Percentiles rank a stretch among this genome's conserved stretches.
Evolutionary conservation across 2,797 vertebrate genomes (phyloP).

Genomic region (Thalassophryne amazonica): DNA sequence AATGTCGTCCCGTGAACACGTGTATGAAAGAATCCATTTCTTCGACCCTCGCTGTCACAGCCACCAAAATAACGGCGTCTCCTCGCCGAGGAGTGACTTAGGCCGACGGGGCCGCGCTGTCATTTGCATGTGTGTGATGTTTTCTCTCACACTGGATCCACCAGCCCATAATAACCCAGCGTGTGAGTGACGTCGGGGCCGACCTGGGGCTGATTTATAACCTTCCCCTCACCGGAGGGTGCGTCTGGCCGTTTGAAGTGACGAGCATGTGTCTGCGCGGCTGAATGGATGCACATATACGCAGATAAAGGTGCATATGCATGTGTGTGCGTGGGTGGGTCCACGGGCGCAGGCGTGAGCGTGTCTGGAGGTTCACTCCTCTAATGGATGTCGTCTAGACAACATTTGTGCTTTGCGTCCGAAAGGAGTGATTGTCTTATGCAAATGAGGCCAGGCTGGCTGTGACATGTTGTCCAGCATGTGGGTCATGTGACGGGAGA

Average conservation of each 20-base stretch:
- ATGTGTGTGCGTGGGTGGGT: slow-evolving; percentile 30
- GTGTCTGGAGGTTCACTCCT: slow-evolving; percentile 72
- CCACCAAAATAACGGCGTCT: slow-evolving; percentile 66
- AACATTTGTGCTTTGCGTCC: slow-evolving; percentile 83
- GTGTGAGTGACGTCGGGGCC: slow-evolving; percentile 61
- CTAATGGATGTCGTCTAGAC: slow-evolving; percentile 91
- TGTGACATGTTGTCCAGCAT: slow-evolving; percentile 73
- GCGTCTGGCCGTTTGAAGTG: slow-evolving; percentile 54
- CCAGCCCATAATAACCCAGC: slow-evolving; percentile 59
- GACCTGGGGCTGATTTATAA: slow-evolving; percentile 87
- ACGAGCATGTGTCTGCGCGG: slow-evolving; percentile 34
- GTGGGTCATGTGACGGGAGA: slow-evolving; percentile 64
- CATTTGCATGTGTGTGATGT: slow-evolving; percentile 92
- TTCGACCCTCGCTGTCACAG: slow-evolving; percentile 50
- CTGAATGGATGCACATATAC: slow-evolving; percentile 47
- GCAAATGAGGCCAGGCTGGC: slow-evolving; percentile 82
- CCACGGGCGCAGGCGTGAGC: neutral
- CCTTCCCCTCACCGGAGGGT: slow-evolving; percentile 62
- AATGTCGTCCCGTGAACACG: slow-evolving; percentile 56
- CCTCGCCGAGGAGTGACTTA: slow-evolving; percentile 52
- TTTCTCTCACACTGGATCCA: slow-evolving; percentile 87
- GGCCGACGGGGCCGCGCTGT: slow-evolving; percentile 54
- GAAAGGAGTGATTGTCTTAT: slow-evolving; percentile 86
- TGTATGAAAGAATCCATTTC: slow-evolving; percentile 64
- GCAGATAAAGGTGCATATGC: slow-evolving; percentile 59